These are phyloP conservation scores for Lordiphosa andalusiaca DNA, from an alignment of 2,888 invertebrate genomes.

Conservation along the genomic window DNA sequence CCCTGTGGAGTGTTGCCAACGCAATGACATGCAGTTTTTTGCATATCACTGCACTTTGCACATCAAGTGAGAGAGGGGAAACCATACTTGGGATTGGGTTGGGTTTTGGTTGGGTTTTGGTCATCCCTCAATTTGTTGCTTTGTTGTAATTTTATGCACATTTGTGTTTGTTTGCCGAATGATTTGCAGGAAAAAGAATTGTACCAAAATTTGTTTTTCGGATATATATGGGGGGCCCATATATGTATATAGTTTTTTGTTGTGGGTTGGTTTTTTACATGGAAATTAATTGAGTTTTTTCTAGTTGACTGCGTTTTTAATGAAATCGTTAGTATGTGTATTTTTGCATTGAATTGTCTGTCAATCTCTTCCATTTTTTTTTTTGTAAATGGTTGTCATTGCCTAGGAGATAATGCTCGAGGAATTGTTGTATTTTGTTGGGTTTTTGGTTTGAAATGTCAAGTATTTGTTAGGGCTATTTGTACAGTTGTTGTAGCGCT, in stretches of 20 bases:
- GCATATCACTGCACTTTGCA: conserved; percentile 67
- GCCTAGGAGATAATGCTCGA: conserved; percentile 66
- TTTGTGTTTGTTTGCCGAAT: conserved; percentile 72
- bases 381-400: conserved; percentile 38
- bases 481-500: conserved; percentile 57
- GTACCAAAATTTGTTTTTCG: conserved; percentile 65
- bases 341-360: conserved; percentile 14
- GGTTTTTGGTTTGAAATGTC: conserved; percentile 34
- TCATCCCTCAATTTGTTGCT: conserved; percentile 70
- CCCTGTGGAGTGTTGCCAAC: conserved; percentile 48
- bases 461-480: conserved; percentile 36
- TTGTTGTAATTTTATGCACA: conserved; percentile 74
- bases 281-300: conserved; percentile 76
- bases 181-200: conserved; percentile 59
- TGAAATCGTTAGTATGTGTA: conserved; percentile 69
- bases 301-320: conserved; percentile 74
- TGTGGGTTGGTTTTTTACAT: conserved; percentile 50
- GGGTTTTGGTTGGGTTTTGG: conserved; percentile 10
- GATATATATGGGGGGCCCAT: conserved; percentile 32
- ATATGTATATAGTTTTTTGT: conserved; percentile 17
- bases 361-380: conserved; percentile 28
- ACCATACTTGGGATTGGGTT: conserved; percentile 17
- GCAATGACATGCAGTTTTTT: conserved; percentile 74
- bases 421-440: conserved; percentile 20
- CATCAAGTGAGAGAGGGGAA: conserved; percentile 11